Evolutionary conservation across 2,797 vertebrate genomes (phyloP).

Genomic region (Schizopygopsis pylzovi): DNA sequence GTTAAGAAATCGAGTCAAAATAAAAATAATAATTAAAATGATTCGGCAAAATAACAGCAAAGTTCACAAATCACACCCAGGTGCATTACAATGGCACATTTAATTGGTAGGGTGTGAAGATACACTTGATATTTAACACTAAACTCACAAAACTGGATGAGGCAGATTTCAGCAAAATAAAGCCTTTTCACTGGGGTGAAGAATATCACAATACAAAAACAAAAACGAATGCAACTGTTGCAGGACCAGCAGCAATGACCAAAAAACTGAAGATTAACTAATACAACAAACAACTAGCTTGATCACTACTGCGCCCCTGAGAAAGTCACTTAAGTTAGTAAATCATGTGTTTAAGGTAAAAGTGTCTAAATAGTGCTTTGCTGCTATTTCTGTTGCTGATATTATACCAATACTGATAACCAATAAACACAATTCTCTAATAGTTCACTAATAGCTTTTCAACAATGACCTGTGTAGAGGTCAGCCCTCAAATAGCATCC

Average conservation of each 20-base stretch:
- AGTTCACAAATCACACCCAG: constrained; percentile 28
- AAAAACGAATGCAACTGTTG: not conserved
- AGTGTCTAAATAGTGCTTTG: not conserved
- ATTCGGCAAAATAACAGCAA: not conserved
- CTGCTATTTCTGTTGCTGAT: not conserved
- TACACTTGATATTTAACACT: constrained; percentile 29
- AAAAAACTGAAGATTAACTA: not conserved
- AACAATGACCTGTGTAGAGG: not conserved
- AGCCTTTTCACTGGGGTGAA: not conserved
- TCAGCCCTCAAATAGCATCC: not conserved
- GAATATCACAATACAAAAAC: constrained; percentile 26
- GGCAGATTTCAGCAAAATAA: constrained; percentile 28
- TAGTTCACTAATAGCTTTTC: not conserved
- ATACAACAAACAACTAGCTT: not conserved
- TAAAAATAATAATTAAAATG: not conserved
- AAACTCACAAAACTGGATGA: constrained; percentile 43
- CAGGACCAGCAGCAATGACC: not conserved
- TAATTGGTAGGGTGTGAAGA: constrained; percentile 36
- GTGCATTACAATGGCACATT: not conserved
- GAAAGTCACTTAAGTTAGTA: not conserved
- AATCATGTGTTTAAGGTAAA: not conserved
- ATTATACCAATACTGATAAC: not conserved
- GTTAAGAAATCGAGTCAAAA: not conserved
- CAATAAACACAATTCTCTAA: not conserved
- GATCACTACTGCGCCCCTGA: not conserved